phyloP scores from a whole-genome alignment of 2,888 invertebrate genomes.

The Diadromus collaris region DNA sequence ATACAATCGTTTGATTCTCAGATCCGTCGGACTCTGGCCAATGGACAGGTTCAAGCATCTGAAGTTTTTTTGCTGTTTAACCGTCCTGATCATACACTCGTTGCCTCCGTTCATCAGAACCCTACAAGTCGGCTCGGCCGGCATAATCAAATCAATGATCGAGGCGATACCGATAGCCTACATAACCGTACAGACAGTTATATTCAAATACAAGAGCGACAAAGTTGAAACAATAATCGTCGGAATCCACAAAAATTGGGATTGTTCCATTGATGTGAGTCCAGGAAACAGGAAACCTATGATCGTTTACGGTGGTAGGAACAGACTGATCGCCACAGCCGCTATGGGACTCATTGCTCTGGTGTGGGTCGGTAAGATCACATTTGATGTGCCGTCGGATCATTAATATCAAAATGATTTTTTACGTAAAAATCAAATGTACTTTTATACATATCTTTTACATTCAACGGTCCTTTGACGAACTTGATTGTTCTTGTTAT shows the following conservation, averaged over 20 bases:
- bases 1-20: slow-evolving; percentile 3
- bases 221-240: background rate
- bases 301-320: background rate
- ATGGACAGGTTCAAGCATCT: slow-evolving; percentile 25
- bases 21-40: slow-evolving; percentile 42
- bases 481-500: background rate
- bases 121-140: background rate
- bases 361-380: background rate
- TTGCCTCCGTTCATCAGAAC: background rate
- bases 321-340: slow-evolving; percentile 21
- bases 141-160: background rate
- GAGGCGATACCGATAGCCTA: background rate
- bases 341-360: background rate
- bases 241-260: background rate
- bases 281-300: background rate
- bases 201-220: background rate
- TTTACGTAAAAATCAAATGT: background rate
- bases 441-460: background rate
- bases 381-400: background rate
- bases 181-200: background rate
- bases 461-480: background rate
- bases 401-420: background rate
- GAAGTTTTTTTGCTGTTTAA: slow-evolving; percentile 2
- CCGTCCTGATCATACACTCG: background rate
- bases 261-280: background rate